Evolutionary conservation across 2,888 invertebrate genomes (phyloP).

Genomic region (Lottia gigantea): DNA sequence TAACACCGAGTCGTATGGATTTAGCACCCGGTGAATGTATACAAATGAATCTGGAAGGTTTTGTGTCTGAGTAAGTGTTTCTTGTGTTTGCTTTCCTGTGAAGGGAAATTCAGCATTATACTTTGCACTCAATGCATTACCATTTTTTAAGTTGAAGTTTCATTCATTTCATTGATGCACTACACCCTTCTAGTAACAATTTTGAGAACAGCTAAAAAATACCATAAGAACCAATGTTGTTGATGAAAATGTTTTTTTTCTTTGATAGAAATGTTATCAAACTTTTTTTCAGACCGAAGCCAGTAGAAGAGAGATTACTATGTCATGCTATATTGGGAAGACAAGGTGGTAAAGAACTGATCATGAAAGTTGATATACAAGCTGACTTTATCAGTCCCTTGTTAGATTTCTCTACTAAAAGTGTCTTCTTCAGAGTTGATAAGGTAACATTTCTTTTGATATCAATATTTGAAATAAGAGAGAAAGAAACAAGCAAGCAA

Average conservation of each 20-base stretch:
- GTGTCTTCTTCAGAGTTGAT: slow-evolving; percentile 65
- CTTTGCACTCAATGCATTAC: no score
- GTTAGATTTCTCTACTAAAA: slow-evolving; percentile 65
- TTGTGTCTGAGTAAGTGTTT: slow-evolving; percentile 43
- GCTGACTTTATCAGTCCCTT: slow-evolving; percentile 68
- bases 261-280: background rate
- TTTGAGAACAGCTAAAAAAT: no score
- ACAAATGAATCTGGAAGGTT: slow-evolving; percentile 62
- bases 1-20: slow-evolving; percentile 66
- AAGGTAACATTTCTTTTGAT: slow-evolving; percentile 64
- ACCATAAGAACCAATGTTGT: no score
- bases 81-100: background rate
- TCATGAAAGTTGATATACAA: slow-evolving; percentile 65
- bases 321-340: slow-evolving; percentile 68
- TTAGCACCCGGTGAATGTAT: slow-evolving; percentile 64
- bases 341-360: slow-evolving; percentile 67
- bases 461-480: no score
- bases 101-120: no score
- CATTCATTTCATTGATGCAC: no score
- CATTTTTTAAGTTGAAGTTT: no score
- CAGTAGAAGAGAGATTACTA: slow-evolving; percentile 62
- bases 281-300: slow-evolving; percentile 56
- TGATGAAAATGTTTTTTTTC: no score
- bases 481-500: no score
- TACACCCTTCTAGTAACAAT: no score